Percentiles rank a stretch among this genome's conserved stretches.
Conservation (phyloP, 2,888 invertebrate species). For the Aethes cnicana region DNA sequence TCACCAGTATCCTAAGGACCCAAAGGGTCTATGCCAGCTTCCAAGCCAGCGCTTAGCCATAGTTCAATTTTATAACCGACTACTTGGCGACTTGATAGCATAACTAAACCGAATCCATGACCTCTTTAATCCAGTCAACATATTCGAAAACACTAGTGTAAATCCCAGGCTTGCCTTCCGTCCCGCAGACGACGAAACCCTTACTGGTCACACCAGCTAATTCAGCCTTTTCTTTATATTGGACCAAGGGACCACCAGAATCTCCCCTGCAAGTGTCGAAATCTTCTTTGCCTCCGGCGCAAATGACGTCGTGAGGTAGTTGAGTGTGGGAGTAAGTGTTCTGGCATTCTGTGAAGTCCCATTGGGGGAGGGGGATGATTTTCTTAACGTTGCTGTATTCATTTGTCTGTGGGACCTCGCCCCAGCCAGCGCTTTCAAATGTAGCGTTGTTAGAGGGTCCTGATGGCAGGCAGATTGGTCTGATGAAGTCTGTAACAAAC, state of each 20-base stretch:
- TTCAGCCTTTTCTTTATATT: constrained; percentile 41
- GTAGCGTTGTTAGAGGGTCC: constrained; percentile 33
- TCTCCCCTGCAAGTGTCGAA: constrained; percentile 61
- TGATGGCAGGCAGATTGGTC: constrained; percentile 56
- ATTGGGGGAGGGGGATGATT: constrained; percentile 48
- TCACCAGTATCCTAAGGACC: too few relatives aligned
- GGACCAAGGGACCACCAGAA: constrained; percentile 58
- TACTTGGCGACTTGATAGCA: background rate
- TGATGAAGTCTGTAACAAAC: constrained; percentile 56
- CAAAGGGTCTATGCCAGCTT: too few relatives aligned
- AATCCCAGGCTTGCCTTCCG: constrained; percentile 49
- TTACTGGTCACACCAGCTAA: constrained; percentile 56
- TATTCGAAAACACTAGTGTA: constrained; percentile 55
- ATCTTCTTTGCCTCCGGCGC: constrained; percentile 54
- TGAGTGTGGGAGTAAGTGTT: constrained; percentile 37
- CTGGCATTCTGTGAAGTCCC: constrained; percentile 42
- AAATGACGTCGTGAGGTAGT: constrained; percentile 48
- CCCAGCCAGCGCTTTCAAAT: constrained; percentile 57
- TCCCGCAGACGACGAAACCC: constrained; percentile 52
- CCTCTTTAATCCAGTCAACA: constrained; percentile 48
- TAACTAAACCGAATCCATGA: constrained; percentile 34
- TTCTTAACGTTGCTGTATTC: constrained; percentile 52
- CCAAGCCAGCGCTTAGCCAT: too few relatives aligned
- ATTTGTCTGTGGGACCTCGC: constrained; percentile 40
- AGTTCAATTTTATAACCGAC: too few relatives aligned